Evolutionary conservation across 1,140 invertebrate species (phyloP).

Genomic region (Dermatophagoides farinae): DNA sequence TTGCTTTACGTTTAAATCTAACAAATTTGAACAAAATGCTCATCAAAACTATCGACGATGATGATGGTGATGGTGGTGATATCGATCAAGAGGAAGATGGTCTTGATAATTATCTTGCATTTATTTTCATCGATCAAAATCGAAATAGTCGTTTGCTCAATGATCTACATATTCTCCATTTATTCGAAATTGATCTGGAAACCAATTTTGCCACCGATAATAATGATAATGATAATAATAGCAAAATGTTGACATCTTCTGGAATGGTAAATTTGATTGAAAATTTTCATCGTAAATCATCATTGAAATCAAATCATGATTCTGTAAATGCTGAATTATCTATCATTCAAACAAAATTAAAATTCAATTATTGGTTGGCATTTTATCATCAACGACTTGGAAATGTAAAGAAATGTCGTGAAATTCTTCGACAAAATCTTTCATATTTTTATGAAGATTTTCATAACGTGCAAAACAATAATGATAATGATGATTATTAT

Average conservation of each 20-base stretch:
- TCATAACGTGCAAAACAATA: not conserved
- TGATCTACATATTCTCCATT: not conserved
- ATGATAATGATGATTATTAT: not conserved
- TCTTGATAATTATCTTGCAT: too few species aligned
- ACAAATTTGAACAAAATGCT: not conserved
- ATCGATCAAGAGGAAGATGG: not conserved
- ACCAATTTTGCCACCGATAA: not conserved
- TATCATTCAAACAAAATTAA: not conserved
- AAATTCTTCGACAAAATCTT: not conserved
- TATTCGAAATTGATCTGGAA: not conserved
- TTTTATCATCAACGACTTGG: not conserved
- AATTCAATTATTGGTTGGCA: conserved; percentile 6
- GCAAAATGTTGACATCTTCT: not conserved
- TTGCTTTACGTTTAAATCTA: not conserved
- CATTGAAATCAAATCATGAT: not conserved
- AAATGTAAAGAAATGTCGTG: not conserved
- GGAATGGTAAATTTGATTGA: not conserved
- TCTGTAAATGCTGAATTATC: not conserved
- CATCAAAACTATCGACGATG: not conserved
- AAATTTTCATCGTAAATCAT: not conserved
- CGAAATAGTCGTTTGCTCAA: not conserved
- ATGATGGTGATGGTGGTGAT: too few species aligned
- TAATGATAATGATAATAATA: not conserved
- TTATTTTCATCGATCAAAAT: too few species aligned
- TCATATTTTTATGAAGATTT: not conserved